A percentile compares a stretch with the other conserved stretches of the same genome.
Conservation (phyloP, 30 jellyfish, hydroid and myxozoan species). For the Aurelia sp. region DNA sequence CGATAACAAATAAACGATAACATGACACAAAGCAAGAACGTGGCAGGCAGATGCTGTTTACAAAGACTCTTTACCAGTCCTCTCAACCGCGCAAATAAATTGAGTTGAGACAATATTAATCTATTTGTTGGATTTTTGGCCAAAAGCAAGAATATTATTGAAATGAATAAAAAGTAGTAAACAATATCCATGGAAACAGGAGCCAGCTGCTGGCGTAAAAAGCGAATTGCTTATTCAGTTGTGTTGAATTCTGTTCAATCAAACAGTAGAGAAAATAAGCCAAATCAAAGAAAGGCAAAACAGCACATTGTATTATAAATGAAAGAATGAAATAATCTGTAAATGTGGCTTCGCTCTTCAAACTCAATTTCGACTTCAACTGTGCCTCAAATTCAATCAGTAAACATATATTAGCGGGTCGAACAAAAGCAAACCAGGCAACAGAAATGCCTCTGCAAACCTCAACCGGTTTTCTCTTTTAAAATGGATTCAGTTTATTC, state of each 20-base stretch:
- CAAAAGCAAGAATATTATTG: neutral
- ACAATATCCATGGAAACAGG: slow-evolving; percentile 16
- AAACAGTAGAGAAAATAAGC: neutral
- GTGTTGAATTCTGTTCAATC: neutral
- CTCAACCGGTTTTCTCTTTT: neutral
- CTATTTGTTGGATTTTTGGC: neutral
- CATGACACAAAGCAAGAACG: no score
- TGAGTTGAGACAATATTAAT: neutral
- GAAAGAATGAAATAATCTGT: slow-evolving; percentile 15
- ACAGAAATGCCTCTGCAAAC: slow-evolving; percentile 7
- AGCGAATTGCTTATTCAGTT: slow-evolving; percentile 24
- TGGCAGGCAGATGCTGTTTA: no score
- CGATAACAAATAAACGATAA: no score
- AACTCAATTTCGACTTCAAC: neutral
- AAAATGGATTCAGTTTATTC: neutral
- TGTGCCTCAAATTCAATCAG: slow-evolving; percentile 3
- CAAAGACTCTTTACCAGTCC: no score
- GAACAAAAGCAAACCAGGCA: neutral
- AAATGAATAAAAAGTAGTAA: neutral
- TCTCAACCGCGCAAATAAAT: neutral
- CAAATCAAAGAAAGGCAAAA: neutral
- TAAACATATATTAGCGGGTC: neutral
- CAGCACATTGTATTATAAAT: slow-evolving; percentile 21
- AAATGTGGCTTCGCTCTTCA: slow-evolving; percentile 43
- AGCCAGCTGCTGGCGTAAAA: slow-evolving; percentile 20